Evolutionary conservation across 2,113 vertebrate genomes (phyloP), one percentile per base, ranked within the genome.

Genomic region (Crotalus horridus): DNA sequence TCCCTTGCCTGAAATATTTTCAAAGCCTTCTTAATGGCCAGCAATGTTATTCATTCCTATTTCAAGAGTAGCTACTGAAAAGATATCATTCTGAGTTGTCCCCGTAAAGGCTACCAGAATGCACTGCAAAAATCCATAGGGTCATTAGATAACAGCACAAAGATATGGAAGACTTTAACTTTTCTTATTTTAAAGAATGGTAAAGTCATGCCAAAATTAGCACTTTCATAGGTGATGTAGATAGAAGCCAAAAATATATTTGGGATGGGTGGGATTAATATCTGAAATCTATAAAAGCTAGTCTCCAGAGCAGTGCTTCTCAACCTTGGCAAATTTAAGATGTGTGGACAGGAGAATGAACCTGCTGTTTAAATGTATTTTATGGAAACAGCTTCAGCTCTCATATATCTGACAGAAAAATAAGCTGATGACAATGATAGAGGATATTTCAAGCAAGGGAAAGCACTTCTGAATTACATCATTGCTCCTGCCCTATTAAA

Each of bases 381-480:
- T 91, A 10, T 85, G 53, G 43, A 58, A 85, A 23, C 53, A 56
- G 26, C 6, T 85, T 55, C 39, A 46, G 23, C 13, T 69, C 64
- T 33, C 1, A 29, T 74, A 69, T n/a, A 69, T 20, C 64, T 54
- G 29, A 74, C 23, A 7, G 59, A 6, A 85, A 24, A 91, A 91
- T 33, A 74, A 94, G 51, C 24, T 33, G 86, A 85, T 3, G 23
- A 39, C 85, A 69, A 3, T 23, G 64, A 26, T 0, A 29, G 46
- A 51, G 74, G 3, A 91, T 53, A 56, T 85, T 88, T 29, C 1
- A 11, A 91, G n/a, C 0, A 12, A 90, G 93, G 88, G 33, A 95
- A 95, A 95, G 88, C 11, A 94, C 87, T 95, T 93, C 91, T 96
- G 94, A 96, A 96, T 97, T 96, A 95, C 95, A 96, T 58, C 94